These are phyloP conservation scores for Antennarius striatus DNA, from an alignment of 2,113 vertebrate species.

Conservation along the genomic window DNA sequence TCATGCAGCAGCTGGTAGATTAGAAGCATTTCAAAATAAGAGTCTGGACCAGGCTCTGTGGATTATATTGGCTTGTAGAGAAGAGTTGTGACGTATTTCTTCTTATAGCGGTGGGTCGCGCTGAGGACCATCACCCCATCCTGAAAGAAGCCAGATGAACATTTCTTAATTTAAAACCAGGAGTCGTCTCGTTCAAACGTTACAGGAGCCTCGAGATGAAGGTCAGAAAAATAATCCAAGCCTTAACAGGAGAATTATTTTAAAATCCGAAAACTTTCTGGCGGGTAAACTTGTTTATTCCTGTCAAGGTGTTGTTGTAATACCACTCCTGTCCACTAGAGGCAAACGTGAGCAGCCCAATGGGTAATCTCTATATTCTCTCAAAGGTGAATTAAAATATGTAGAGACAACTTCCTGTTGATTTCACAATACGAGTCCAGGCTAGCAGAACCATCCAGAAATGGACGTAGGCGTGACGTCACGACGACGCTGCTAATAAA, in stretches of 20 bases:
- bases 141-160: slow-evolving; percentile 69
- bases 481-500: too few relatives aligned
- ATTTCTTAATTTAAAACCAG: neutral
- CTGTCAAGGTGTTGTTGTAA: neutral
- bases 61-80: slow-evolving; percentile 94
- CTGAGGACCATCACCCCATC: slow-evolving; percentile 99
- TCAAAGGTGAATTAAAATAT: too few relatives aligned
- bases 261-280: too few relatives aligned
- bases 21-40: slow-evolving; percentile 11
- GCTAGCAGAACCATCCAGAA: too few relatives aligned
- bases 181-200: too few relatives aligned
- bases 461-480: too few relatives aligned
- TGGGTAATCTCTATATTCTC: too few relatives aligned
- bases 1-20: too few relatives aligned
- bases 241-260: neutral
- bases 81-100: slow-evolving; percentile 97
- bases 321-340: neutral
- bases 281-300: too few relatives aligned
- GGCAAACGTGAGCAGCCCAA: too few relatives aligned
- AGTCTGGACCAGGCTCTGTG: neutral
- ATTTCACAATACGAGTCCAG: neutral
- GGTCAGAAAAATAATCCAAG: neutral
- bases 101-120: slow-evolving; percentile 95
- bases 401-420: neutral
- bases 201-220: neutral